These are phyloP conservation scores for Opisthograptis luteolata DNA, from an alignment of 2,888 invertebrate species.

Conservation along the genomic window DNA sequence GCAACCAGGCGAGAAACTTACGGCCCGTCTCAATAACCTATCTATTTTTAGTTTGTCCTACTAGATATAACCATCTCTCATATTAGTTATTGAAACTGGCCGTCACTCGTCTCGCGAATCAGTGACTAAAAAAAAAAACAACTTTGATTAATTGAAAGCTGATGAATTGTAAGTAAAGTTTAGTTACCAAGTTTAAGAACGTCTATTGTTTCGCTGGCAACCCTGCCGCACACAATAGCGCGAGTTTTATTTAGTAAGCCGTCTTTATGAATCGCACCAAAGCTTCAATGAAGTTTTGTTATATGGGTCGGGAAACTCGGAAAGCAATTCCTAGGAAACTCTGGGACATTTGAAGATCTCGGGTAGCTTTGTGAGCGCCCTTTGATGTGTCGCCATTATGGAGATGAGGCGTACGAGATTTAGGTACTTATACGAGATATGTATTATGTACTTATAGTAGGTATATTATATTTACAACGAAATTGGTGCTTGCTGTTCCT, in stretches of 20 bases:
- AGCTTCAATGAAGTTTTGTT: constrained; percentile 41
- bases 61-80: too few species aligned
- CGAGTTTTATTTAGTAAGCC: constrained; percentile 53
- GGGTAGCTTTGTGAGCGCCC: constrained; percentile 34
- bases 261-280: constrained; percentile 50
- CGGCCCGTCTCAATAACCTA: too few species aligned
- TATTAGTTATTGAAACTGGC: too few species aligned
- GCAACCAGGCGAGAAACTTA: too few species aligned
- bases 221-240: constrained; percentile 42
- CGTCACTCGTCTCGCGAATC: too few species aligned
- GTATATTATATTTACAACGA: too few species aligned
- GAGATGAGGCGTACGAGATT: background rate
- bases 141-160: constrained; percentile 11
- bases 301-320: constrained; percentile 45
- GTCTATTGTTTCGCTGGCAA: constrained; percentile 26
- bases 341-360: constrained; percentile 32
- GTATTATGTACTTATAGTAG: background rate
- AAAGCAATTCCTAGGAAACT: constrained; percentile 41
- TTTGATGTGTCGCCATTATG: constrained; percentile 13
- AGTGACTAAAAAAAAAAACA: background rate
- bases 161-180: constrained; percentile 10
- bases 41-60: too few species aligned
- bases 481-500: too few species aligned
- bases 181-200: background rate
- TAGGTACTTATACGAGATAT: too few species aligned